Percentiles rank a stretch among this genome's conserved stretches.
These are phyloP conservation scores for Channallabes apus DNA, from an alignment of 2,797 vertebrate genomes.

Conservation along the genomic window DNA sequence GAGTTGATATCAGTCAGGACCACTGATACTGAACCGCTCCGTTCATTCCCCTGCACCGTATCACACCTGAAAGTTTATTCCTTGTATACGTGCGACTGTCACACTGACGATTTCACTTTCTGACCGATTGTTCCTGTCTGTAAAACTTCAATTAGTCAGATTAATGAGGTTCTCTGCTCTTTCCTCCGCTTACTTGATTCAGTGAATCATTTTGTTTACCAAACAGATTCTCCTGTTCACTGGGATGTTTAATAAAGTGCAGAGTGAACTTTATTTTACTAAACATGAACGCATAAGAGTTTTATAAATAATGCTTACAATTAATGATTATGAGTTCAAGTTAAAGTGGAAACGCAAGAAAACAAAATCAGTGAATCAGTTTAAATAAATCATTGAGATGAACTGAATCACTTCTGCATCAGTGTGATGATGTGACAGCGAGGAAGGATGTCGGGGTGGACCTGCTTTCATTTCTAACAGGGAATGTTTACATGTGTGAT, in stretches of 20 bases:
- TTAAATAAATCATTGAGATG: background rate
- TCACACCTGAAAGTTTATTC: background rate
- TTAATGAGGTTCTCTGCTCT: background rate
- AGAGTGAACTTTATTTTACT: background rate
- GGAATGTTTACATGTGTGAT: constrained; percentile 58
- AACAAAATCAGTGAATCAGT: background rate
- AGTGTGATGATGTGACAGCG: constrained; percentile 70
- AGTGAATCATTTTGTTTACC: background rate
- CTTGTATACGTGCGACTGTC: background rate
- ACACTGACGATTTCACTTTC: background rate
- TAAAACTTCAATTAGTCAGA: background rate
- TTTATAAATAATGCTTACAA: background rate
- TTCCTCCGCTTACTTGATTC: background rate
- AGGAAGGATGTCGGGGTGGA: constrained; percentile 74
- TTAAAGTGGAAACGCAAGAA: no score
- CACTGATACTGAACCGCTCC: background rate
- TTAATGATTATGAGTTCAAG: background rate
- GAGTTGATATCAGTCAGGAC: background rate
- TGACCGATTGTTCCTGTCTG: background rate
- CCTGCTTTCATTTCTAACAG: constrained; percentile 70
- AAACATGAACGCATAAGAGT: background rate
- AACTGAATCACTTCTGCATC: constrained; percentile 43
- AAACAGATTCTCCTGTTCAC: background rate
- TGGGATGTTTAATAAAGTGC: background rate
- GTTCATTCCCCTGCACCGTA: background rate